phyloP scores from a whole-genome alignment of 2,888 invertebrate genomes.

The Electrophaes corylata region DNA sequence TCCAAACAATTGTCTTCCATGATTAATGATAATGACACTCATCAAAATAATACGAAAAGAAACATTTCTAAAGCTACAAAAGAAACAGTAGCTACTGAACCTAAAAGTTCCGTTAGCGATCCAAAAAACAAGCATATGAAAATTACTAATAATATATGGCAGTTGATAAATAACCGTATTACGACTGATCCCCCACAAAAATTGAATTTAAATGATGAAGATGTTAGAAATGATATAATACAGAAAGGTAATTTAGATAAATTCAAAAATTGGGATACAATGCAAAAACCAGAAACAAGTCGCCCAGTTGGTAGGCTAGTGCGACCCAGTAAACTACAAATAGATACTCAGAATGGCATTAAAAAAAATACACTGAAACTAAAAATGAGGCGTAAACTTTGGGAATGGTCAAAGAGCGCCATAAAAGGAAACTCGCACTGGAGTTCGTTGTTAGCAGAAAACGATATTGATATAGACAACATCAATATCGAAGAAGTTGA shows the following conservation, averaged over 20 bases:
- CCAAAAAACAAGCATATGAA: slow-evolving; percentile 4
- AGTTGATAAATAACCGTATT: slow-evolving; percentile 7
- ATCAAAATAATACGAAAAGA: slow-evolving; percentile 4
- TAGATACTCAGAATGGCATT: slow-evolving; percentile 15
- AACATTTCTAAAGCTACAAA: slow-evolving; percentile 11
- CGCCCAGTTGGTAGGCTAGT: slow-evolving; percentile 9
- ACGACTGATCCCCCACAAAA: background rate
- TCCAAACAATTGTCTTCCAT: slow-evolving; percentile 8
- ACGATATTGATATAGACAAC: slow-evolving; percentile 49
- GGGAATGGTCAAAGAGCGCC: slow-evolving; percentile 47
- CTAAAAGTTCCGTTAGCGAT: slow-evolving; percentile 7
- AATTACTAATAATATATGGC: slow-evolving; percentile 10
- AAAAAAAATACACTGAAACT: slow-evolving; percentile 42
- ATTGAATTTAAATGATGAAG: slow-evolving; percentile 1
- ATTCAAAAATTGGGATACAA: slow-evolving; percentile 5
- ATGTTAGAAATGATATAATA: slow-evolving; percentile 5
- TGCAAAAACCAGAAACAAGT: slow-evolving; percentile 9
- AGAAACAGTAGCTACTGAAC: slow-evolving; percentile 9
- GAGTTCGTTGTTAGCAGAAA: slow-evolving; percentile 44
- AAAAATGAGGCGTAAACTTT: slow-evolving; percentile 46
- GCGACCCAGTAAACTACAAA: background rate
- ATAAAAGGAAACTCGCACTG: slow-evolving; percentile 46
- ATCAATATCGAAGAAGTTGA: slow-evolving; percentile 53
- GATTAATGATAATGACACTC: background rate
- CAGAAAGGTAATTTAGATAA: background rate